A percentile compares a stretch with the other conserved stretches of the same genome.
phyloP scores from a whole-genome alignment of 2,113 vertebrate genomes.

The Crypturellus undulatus region DNA sequence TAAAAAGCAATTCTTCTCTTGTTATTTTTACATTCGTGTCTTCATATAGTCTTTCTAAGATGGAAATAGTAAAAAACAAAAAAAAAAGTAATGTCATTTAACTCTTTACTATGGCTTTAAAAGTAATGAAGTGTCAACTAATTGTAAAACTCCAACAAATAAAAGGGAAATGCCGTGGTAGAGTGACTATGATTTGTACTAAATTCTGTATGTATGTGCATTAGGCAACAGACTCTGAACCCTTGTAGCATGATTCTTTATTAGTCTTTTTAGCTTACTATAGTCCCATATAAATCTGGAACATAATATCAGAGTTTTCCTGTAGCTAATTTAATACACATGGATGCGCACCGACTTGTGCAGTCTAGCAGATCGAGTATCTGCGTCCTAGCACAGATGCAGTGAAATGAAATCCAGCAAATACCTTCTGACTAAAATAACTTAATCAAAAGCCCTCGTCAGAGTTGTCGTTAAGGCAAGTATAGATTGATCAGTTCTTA shows the following conservation, averaged over 20 bases:
- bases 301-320: background rate
- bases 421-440: slow-evolving; percentile 40
- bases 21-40: background rate
- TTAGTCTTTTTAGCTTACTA: background rate
- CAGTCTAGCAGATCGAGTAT: slow-evolving; percentile 7
- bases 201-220: background rate
- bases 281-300: background rate
- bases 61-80: background rate
- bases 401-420: slow-evolving; percentile 31
- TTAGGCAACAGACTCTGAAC: background rate
- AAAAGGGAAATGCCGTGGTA: background rate
- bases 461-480: background rate
- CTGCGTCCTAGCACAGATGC: background rate
- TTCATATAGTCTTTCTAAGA: background rate
- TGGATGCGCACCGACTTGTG: background rate
- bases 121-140: background rate
- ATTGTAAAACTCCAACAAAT: background rate
- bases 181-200: background rate
- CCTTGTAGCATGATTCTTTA: background rate
- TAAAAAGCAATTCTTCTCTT: background rate
- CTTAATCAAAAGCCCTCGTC: slow-evolving; percentile 26
- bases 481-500: background rate
- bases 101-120: background rate
- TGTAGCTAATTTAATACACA: slow-evolving; percentile 35
- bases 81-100: background rate